Evolutionary conservation across 2,113 vertebrate genomes (phyloP).

Genomic region (Gambusia holbrooki): DNA sequence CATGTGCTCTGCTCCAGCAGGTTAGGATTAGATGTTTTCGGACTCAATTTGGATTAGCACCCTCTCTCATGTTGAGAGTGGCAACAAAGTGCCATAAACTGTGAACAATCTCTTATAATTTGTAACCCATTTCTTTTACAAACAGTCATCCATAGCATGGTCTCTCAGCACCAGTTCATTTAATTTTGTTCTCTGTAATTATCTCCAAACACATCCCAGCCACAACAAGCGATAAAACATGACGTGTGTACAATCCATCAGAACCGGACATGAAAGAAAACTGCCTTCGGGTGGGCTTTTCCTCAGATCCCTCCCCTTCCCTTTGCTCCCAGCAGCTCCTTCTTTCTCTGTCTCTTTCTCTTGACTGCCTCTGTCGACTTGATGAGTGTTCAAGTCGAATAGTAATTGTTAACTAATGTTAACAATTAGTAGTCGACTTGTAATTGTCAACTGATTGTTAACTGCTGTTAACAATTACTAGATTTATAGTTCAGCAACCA

Average conservation of each 20-base stretch:
- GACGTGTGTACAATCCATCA: constrained; percentile 42
- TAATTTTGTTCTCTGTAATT: constrained; percentile 34
- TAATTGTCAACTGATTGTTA: too few species aligned
- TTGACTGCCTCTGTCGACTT: constrained; percentile 61
- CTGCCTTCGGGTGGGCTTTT: constrained; percentile 39
- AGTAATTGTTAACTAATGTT: too few species aligned
- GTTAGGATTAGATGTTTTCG: constrained; percentile 1
- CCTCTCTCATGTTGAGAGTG: constrained; percentile 9
- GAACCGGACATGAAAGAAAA: constrained; percentile 41
- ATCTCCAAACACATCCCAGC: constrained; percentile 39
- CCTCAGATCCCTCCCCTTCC: background rate
- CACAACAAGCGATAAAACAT: constrained; percentile 40
- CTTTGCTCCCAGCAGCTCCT: constrained; percentile 7
- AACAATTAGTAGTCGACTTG: too few species aligned
- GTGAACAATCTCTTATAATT: background rate
- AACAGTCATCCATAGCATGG: constrained; percentile 38
- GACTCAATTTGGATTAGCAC: constrained; percentile 15
- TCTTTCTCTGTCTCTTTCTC: constrained; percentile 47
- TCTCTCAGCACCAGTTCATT: constrained; percentile 21
- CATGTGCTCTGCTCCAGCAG: constrained; percentile 18
- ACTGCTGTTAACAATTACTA: constrained; percentile 50
- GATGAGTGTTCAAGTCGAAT: constrained; percentile 20
- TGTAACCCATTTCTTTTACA: constrained; percentile 6
- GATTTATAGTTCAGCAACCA: constrained; percentile 66
- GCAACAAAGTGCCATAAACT: constrained; percentile 19